These are phyloP conservation scores for Phortica variegata DNA, from an alignment of 1,140 invertebrate species.

Conservation along the genomic window DNA sequence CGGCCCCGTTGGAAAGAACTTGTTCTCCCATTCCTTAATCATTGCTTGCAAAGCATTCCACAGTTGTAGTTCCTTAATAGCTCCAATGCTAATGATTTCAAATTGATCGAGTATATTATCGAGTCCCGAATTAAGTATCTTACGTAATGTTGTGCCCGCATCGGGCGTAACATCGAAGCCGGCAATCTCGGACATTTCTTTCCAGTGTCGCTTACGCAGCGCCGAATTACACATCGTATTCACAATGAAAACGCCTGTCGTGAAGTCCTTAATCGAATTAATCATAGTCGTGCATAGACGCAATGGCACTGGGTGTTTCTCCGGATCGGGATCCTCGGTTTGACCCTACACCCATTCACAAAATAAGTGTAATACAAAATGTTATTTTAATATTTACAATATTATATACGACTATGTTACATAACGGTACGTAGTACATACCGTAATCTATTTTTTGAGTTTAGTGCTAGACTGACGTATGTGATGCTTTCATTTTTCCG, in stretches of 20 bases:
- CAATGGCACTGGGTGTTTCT: slow-evolving; percentile 75
- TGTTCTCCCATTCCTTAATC: slow-evolving; percentile 80
- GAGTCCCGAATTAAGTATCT: slow-evolving; percentile 77
- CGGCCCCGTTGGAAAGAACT: slow-evolving; percentile 69
- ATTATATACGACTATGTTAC: too few relatives aligned
- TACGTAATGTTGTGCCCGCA: slow-evolving; percentile 79
- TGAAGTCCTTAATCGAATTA: slow-evolving; percentile 76
- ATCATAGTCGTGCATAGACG: slow-evolving; percentile 72
- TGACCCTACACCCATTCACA: slow-evolving; percentile 62
- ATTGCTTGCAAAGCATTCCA: slow-evolving; percentile 80
- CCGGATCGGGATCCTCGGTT: slow-evolving; percentile 75
- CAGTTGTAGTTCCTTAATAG: slow-evolving; percentile 82
- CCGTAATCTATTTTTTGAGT: too few relatives aligned
- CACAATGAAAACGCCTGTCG: slow-evolving; percentile 77
- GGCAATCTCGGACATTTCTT: slow-evolving; percentile 82
- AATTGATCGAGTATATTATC: slow-evolving; percentile 74
- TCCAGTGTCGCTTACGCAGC: slow-evolving; percentile 85
- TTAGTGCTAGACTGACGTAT: too few relatives aligned
- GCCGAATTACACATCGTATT: slow-evolving; percentile 86
- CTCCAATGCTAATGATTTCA: slow-evolving; percentile 85
- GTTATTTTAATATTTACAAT: too few relatives aligned
- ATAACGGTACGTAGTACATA: too few relatives aligned
- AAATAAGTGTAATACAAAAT: slow-evolving; percentile 24
- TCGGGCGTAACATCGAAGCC: slow-evolving; percentile 82
- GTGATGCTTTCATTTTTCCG: too few relatives aligned